Evolutionary conservation across 1,140 invertebrate species (phyloP).

Genomic region (Elymnias hypermnestra): DNA sequence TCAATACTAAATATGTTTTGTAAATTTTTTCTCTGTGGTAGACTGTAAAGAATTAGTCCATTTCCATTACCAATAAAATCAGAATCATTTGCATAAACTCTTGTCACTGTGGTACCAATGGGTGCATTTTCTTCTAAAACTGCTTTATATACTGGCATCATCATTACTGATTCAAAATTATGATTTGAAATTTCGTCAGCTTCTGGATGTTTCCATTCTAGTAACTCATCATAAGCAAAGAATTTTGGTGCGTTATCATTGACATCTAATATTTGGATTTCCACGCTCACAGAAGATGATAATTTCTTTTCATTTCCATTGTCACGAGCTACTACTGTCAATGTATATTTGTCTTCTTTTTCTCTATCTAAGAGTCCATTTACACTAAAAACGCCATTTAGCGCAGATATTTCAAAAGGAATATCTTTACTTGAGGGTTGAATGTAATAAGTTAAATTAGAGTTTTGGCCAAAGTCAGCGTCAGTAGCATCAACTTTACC

Average conservation of each 20-base stretch:
- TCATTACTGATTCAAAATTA: constrained; percentile 73
- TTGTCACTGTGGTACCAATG: constrained; percentile 81
- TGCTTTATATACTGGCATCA: constrained; percentile 83
- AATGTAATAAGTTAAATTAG: constrained; percentile 85
- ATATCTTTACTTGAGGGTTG: constrained; percentile 77
- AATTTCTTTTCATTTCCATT: constrained; percentile 77
- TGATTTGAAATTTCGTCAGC: constrained; percentile 68
- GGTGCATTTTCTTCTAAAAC: constrained; percentile 82
- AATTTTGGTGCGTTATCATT: constrained; percentile 88
- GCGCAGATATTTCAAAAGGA: constrained; percentile 84
- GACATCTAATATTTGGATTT: constrained; percentile 86
- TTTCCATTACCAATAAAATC: constrained; percentile 91
- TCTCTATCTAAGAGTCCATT: constrained; percentile 89
- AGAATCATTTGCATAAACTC: constrained; percentile 88
- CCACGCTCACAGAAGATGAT: constrained; percentile 84
- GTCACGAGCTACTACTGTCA: constrained; percentile 86
- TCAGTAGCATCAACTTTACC: constrained; percentile 87
- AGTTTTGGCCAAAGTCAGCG: constrained; percentile 85
- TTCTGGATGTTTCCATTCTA: constrained; percentile 70
- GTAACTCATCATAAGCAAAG: constrained; percentile 81
- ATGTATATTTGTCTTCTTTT: constrained; percentile 81
- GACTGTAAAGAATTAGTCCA: constrained; percentile 85
- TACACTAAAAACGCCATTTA: constrained; percentile 85
- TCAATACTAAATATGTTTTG: constrained; percentile 86
- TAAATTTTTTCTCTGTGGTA: constrained; percentile 78